Evolutionary conservation across 2,113 vertebrate genomes (phyloP).

Genomic region (Labeo catla): DNA sequence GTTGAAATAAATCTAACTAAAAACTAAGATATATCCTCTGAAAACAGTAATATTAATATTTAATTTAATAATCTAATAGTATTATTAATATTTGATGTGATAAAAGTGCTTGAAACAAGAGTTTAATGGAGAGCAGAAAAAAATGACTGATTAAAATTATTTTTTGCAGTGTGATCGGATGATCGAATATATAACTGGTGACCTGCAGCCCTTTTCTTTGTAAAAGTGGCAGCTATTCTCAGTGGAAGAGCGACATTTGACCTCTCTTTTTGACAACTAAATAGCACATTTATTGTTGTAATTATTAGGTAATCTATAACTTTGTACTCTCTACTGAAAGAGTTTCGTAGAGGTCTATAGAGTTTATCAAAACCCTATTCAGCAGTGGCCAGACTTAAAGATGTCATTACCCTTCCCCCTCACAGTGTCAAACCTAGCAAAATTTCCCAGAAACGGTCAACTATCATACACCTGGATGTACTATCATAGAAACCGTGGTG

Average conservation of each 20-base stretch:
- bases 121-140: background rate
- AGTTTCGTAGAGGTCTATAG: background rate
- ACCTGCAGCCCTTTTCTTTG: background rate
- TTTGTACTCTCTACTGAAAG: background rate
- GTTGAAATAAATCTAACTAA: background rate
- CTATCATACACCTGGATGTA: constrained; percentile 16
- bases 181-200: background rate
- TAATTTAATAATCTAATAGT: too few species aligned
- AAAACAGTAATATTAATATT: background rate
- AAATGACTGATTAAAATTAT: background rate
- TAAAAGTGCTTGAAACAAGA: background rate
- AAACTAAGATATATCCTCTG: background rate
- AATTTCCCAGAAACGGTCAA: constrained; percentile 19
- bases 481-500: background rate
- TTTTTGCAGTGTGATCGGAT: background rate
- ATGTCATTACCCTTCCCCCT: constrained; percentile 19
- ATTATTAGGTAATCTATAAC: background rate
- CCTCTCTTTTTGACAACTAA: background rate
- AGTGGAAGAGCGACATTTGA: background rate
- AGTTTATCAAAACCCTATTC: background rate
- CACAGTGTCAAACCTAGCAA: background rate
- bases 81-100: background rate
- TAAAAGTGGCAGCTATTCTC: background rate
- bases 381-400: constrained; percentile 33
- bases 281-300: constrained; percentile 4